Conservation (phyloP, 2,113 vertebrate species). For the Arenaria interpres region DNA sequence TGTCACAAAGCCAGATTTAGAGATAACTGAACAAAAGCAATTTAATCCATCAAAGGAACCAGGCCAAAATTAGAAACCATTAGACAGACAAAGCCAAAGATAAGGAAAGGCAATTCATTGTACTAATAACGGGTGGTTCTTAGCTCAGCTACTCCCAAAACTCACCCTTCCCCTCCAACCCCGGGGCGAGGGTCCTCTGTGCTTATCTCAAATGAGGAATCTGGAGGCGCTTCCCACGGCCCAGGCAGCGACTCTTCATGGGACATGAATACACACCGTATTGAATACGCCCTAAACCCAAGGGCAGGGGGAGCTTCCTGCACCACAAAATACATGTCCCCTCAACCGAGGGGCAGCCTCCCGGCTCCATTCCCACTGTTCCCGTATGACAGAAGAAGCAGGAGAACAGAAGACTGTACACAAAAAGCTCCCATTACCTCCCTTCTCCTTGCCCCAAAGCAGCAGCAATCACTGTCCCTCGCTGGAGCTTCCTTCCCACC, state of each 20-base stretch:
- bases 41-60: neutral
- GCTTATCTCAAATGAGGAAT: neutral
- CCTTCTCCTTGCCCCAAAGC: neutral
- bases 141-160: neutral
- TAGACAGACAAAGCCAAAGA: neutral
- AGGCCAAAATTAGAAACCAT: neutral
- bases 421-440: neutral
- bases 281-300: neutral
- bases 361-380: neutral
- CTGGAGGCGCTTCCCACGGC: neutral
- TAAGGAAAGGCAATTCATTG: neutral
- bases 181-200: neutral
- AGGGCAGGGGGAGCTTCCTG: neutral
- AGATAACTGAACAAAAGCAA: neutral
- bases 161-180: neutral
- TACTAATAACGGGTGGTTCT: neutral
- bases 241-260: neutral
- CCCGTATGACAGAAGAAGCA: neutral
- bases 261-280: fast-evolving
- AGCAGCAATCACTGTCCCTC: neutral
- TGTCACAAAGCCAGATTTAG: neutral
- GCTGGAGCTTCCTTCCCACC: neutral
- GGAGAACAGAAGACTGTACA: neutral
- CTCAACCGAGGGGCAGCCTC: neutral
- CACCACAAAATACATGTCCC: neutral